Conservation (phyloP, 2,888 invertebrate genomes). For the Phortica okadai region DNA sequence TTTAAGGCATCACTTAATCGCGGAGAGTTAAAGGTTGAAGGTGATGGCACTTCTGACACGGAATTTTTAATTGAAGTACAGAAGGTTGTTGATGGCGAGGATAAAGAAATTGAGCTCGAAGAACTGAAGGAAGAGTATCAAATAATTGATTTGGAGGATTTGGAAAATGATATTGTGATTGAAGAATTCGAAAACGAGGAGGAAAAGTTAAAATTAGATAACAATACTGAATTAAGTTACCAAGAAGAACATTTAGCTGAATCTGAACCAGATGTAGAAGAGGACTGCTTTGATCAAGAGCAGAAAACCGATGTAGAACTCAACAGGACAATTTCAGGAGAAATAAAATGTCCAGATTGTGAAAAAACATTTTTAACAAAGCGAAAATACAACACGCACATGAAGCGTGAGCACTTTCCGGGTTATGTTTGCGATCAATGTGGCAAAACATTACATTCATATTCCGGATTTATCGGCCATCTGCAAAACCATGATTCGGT, state of each 20-base stretch:
- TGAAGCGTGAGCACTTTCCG: constrained; percentile 62
- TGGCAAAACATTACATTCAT: constrained; percentile 62
- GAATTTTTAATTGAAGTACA: constrained; percentile 44
- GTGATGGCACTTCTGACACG: constrained; percentile 10
- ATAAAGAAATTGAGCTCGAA: constrained; percentile 27
- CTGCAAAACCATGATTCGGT: constrained; percentile 61
- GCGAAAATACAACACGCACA: constrained; percentile 59
- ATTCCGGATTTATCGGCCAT: constrained; percentile 64
- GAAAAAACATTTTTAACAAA: constrained; percentile 56
- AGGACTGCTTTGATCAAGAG: constrained; percentile 28
- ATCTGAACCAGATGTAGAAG: constrained; percentile 40
- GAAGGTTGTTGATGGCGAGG: constrained; percentile 33
- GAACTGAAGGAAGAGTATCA: constrained; percentile 47
- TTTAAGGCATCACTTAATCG: constrained; percentile 46
- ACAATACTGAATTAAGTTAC: constrained; percentile 34
- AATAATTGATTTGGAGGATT: constrained; percentile 55
- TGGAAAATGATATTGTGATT: constrained; percentile 61
- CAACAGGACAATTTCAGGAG: constrained; percentile 52
- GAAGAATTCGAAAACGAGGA: constrained; percentile 31
- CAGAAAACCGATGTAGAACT: constrained; percentile 44
- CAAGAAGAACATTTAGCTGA: constrained; percentile 47
- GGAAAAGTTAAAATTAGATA: constrained; percentile 9
- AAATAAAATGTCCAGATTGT: constrained; percentile 61
- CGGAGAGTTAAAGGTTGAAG: constrained; percentile 44
- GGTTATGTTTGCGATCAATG: constrained; percentile 67